phyloP scores from a whole-genome alignment of 2,888 invertebrate genomes.

The Euclidia mi region DNA sequence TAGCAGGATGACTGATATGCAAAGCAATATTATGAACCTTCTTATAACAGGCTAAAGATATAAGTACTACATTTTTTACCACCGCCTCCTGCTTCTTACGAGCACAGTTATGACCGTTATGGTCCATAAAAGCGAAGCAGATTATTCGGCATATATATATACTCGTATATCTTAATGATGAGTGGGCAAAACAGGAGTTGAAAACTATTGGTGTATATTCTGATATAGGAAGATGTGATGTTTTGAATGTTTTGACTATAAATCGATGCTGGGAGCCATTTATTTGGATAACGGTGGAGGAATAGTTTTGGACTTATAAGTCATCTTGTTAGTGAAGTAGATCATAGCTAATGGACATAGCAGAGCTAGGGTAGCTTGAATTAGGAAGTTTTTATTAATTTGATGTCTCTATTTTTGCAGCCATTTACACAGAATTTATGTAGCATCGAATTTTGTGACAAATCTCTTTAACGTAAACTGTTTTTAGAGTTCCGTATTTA shows the following conservation, averaged over 20 bases:
- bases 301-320: background rate
- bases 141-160: too few species aligned
- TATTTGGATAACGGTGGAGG: background rate
- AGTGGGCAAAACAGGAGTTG: background rate
- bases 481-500: too few species aligned
- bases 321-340: background rate
- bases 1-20: too few species aligned
- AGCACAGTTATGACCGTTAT: conserved; percentile 3
- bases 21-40: too few species aligned
- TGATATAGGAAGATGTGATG: conserved; percentile 20
- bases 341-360: background rate
- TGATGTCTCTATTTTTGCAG: too few species aligned
- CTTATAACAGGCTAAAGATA: too few species aligned
- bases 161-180: conserved; percentile 10
- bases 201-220: conserved; percentile 12
- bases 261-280: background rate
- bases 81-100: background rate
- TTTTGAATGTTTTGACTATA: conserved; percentile 5
- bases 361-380: background rate
- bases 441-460: too few species aligned
- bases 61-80: background rate
- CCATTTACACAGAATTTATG: too few species aligned
- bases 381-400: too few species aligned
- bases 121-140: too few species aligned
- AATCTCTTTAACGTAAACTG: too few species aligned